These are phyloP conservation scores for Diplodus puntazzo DNA, from an alignment of 2,797 vertebrate genomes.

Conservation along the genomic window DNA sequence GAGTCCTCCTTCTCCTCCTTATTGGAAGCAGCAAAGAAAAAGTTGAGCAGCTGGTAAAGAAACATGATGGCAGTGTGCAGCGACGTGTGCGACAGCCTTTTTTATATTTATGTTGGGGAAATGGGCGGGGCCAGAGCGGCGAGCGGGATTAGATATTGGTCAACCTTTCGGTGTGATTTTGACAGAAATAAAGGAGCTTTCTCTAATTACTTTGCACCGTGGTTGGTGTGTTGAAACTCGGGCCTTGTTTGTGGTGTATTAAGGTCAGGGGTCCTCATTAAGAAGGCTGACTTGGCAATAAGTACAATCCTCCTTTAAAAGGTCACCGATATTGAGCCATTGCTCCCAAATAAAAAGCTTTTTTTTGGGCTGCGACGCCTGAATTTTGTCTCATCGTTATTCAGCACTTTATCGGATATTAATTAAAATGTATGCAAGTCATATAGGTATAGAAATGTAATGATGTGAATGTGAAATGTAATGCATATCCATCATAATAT, in stretches of 20 bases:
- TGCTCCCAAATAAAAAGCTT: constrained; percentile 40
- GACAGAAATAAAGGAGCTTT: constrained; percentile 77
- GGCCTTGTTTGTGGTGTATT: constrained; percentile 60
- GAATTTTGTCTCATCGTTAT: constrained; percentile 47
- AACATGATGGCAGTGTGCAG: constrained; percentile 76
- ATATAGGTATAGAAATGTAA: neutral
- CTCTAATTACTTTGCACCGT: constrained; percentile 70
- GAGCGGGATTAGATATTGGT: constrained; percentile 74
- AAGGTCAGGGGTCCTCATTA: constrained; percentile 48
- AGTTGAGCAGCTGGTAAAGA: constrained; percentile 78
- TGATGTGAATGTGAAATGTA: neutral
- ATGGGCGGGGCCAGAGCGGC: constrained; percentile 61
- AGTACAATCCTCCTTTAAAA: constrained; percentile 56
- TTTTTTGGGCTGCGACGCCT: constrained; percentile 17
- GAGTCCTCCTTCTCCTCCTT: constrained; percentile 57
- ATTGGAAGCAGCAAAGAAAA: constrained; percentile 72
- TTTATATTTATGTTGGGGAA: constrained; percentile 55
- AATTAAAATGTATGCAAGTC: neutral
- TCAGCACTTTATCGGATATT: constrained; percentile 49
- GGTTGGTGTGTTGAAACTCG: constrained; percentile 61
- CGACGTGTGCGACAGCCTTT: constrained; percentile 38
- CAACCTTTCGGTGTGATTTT: constrained; percentile 62
- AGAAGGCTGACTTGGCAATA: constrained; percentile 31
- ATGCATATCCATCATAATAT: neutral
- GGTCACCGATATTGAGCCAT: constrained; percentile 43